Conservation (phyloP, 2,113 vertebrate genomes). For the Rhadina sibilatrix region DNA sequence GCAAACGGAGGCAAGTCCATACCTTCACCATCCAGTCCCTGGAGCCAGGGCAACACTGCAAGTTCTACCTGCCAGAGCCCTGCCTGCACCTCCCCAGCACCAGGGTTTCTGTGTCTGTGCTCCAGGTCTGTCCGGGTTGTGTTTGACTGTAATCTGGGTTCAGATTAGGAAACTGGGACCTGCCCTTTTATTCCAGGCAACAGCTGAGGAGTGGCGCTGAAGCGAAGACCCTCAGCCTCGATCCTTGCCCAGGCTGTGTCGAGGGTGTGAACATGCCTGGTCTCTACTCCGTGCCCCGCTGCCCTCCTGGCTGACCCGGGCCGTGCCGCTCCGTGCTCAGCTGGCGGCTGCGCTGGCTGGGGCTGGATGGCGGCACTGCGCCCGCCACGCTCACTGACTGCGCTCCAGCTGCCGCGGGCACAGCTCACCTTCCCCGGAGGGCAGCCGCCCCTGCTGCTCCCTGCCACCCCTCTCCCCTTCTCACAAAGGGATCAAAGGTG, state of each 20-base stretch:
- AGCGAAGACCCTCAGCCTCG: accelerated
- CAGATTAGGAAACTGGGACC: not conserved
- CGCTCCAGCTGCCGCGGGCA: accelerated
- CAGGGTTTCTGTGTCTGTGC: not conserved
- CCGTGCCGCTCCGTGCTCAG: accelerated
- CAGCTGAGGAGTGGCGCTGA: accelerated
- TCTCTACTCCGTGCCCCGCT: accelerated
- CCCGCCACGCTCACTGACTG: accelerated
- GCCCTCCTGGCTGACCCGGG: not conserved
- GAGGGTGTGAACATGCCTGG: not conserved
- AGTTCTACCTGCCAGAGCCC: not conserved
- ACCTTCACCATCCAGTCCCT: not conserved
- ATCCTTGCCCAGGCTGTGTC: not conserved
- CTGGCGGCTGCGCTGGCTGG: not conserved
- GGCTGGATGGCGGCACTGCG: accelerated
- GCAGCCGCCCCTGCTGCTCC: not conserved
- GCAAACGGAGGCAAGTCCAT: not conserved
- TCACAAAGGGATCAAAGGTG: not conserved
- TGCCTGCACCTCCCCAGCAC: not conserved
- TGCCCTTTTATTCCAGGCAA: not conserved
- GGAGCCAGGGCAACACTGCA: not conserved
- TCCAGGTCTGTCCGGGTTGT: not conserved
- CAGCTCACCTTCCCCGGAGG: accelerated
- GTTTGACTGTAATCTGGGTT: accelerated
- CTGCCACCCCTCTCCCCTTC: not conserved